These are phyloP conservation scores for Spodoptera litura DNA, from an alignment of 1,140 invertebrate species.

Conservation along the genomic window DNA sequence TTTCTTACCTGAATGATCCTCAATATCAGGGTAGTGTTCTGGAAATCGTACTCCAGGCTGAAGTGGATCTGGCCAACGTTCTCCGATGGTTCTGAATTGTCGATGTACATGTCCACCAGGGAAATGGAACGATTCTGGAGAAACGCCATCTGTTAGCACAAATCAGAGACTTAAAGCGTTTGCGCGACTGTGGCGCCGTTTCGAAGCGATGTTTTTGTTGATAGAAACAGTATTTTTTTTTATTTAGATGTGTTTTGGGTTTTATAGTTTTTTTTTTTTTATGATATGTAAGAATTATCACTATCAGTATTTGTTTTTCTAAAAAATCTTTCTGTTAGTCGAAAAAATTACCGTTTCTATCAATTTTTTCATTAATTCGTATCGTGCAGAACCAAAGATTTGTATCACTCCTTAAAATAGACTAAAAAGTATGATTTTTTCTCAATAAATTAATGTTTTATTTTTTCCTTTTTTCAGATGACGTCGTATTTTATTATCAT, in stretches of 20 bases:
- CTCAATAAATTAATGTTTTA: too few relatives aligned
- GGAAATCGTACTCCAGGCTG: slow-evolving; percentile 97
- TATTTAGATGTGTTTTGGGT: too few relatives aligned
- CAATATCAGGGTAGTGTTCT: slow-evolving; percentile 96
- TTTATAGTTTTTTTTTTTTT: not conserved
- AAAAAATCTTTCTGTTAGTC: not conserved
- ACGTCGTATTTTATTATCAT: not conserved
- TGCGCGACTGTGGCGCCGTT: slow-evolving; percentile 10
- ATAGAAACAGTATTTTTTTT: slow-evolving; percentile 10
- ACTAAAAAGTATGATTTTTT: not conserved
- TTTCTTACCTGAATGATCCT: slow-evolving; percentile 93
- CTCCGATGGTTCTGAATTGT: slow-evolving; percentile 95
- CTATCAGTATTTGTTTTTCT: too few relatives aligned
- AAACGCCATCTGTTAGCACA: slow-evolving; percentile 88
- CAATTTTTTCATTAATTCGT: not conserved
- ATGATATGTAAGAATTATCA: too few relatives aligned
- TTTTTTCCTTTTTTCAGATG: not conserved
- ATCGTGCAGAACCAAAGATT: slow-evolving; percentile 1
- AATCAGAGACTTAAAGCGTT: slow-evolving; percentile 54
- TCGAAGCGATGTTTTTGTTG: not conserved
- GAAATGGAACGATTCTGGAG: slow-evolving; percentile 96
- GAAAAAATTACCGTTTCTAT: not conserved
- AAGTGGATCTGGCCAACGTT: slow-evolving; percentile 98
- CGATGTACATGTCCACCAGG: slow-evolving; percentile 98
- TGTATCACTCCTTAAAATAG: not conserved